Conservation (phyloP, 2,888 invertebrate species). For the Nyleta sp. region DNA sequence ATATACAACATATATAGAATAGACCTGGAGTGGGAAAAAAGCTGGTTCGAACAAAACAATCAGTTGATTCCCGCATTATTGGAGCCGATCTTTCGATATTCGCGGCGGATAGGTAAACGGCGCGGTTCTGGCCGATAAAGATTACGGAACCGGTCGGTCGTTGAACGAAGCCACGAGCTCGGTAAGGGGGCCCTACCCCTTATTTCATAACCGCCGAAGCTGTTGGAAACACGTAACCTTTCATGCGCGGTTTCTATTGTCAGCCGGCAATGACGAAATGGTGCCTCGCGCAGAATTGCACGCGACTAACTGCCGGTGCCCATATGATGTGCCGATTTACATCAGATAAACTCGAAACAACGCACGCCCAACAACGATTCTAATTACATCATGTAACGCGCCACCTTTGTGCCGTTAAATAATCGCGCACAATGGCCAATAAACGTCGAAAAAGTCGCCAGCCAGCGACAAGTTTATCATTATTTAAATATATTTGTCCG, state of each 20-base stretch:
- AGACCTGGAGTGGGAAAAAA: too few relatives aligned
- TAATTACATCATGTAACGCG: constrained; percentile 45
- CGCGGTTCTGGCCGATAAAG: constrained; percentile 55
- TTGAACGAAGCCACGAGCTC: constrained; percentile 64
- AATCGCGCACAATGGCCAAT: constrained; percentile 23
- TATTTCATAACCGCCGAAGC: constrained; percentile 76
- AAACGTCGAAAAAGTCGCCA: too few relatives aligned
- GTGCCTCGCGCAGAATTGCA: constrained; percentile 57
- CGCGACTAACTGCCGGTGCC: constrained; percentile 69
- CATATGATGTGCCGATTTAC: constrained; percentile 54
- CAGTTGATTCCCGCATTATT: background rate
- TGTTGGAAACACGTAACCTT: constrained; percentile 78
- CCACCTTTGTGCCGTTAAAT: constrained; percentile 33
- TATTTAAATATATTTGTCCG: too few relatives aligned
- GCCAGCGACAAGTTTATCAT: too few relatives aligned
- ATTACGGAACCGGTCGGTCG: constrained; percentile 66
- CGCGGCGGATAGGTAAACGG: constrained; percentile 42
- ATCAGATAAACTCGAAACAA: constrained; percentile 36
- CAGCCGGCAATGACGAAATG: constrained; percentile 68
- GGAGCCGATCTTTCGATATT: constrained; percentile 32
- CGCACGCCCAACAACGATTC: constrained; percentile 21
- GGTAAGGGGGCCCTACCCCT: constrained; percentile 71
- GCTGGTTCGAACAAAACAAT: background rate
- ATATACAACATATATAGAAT: too few relatives aligned
- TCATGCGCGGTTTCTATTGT: constrained; percentile 80